Evolutionary conservation across 2,888 invertebrate species (phyloP).

Genomic region (Drosophila macrospina): DNA sequence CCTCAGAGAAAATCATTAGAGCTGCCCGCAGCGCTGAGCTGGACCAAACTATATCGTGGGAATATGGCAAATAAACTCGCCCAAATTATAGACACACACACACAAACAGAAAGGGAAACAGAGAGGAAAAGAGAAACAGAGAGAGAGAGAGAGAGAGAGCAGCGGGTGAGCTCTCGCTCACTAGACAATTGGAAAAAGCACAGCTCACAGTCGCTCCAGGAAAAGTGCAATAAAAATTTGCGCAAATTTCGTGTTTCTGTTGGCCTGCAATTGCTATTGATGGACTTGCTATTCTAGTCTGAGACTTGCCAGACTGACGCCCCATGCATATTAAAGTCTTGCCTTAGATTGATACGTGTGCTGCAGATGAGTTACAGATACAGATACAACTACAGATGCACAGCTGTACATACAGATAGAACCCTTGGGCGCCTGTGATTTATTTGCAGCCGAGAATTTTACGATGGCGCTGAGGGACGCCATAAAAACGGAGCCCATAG

Average conservation of each 20-base stretch:
- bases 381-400: slow-evolving; percentile 22
- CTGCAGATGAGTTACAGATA: slow-evolving; percentile 39
- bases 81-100: slow-evolving; percentile 68
- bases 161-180: not conserved
- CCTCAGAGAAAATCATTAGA: slow-evolving; percentile 74
- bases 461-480: slow-evolving; percentile 70
- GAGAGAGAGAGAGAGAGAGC: slow-evolving; percentile 28
- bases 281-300: slow-evolving; percentile 31
- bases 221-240: slow-evolving; percentile 81
- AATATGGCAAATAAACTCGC: slow-evolving; percentile 83
- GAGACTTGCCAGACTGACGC: slow-evolving; percentile 63
- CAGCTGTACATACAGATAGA: slow-evolving; percentile 20
- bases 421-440: slow-evolving; percentile 63
- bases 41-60: slow-evolving; percentile 82
- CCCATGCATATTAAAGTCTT: slow-evolving; percentile 70
- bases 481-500: slow-evolving; percentile 50
- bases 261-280: slow-evolving; percentile 80
- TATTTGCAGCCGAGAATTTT: slow-evolving; percentile 70
- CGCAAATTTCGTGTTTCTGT: slow-evolving; percentile 80
- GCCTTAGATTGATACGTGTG: slow-evolving; percentile 64
- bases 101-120: slow-evolving; percentile 14
- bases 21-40: slow-evolving; percentile 68
- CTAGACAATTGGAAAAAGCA: slow-evolving; percentile 59
- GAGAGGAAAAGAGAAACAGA: slow-evolving; percentile 15
- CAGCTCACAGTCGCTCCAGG: slow-evolving; percentile 67